phyloP scores from a whole-genome alignment of 2,113 vertebrate genomes.

The Motacilla alba region DNA sequence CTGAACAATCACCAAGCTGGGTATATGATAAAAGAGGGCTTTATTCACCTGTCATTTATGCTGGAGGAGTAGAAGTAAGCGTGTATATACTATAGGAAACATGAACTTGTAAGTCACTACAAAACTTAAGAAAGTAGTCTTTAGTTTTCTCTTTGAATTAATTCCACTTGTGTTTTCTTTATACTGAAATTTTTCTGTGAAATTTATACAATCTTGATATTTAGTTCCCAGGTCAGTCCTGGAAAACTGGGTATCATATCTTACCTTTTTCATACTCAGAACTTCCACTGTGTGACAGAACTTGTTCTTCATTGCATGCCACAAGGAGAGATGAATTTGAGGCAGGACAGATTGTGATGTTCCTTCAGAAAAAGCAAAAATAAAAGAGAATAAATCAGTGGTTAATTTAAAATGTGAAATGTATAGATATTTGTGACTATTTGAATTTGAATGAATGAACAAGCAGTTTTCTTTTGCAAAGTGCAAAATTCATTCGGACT shows the following conservation, averaged over 20 bases:
- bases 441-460: background rate
- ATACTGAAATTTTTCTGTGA: background rate
- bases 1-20: background rate
- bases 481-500: background rate
- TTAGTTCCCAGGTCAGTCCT: background rate
- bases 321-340: constrained; percentile 5
- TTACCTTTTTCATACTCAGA: constrained; percentile 41
- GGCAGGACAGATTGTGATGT: constrained; percentile 31
- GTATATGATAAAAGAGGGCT: background rate
- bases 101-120: background rate
- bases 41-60: background rate
- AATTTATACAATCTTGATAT: background rate
- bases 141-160: background rate
- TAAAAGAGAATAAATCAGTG: background rate
- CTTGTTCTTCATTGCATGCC: constrained; percentile 7
- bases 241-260: background rate
- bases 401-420: background rate
- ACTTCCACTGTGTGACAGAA: background rate
- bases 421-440: background rate
- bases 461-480: background rate
- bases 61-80: background rate
- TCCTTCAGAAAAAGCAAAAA: background rate
- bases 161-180: background rate
- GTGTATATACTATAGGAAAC: background rate
- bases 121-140: background rate